Percentiles rank a stretch among this genome's conserved stretches.
Conservation (phyloP, 1,140 invertebrate species). For the Riptortus pedestris region DNA sequence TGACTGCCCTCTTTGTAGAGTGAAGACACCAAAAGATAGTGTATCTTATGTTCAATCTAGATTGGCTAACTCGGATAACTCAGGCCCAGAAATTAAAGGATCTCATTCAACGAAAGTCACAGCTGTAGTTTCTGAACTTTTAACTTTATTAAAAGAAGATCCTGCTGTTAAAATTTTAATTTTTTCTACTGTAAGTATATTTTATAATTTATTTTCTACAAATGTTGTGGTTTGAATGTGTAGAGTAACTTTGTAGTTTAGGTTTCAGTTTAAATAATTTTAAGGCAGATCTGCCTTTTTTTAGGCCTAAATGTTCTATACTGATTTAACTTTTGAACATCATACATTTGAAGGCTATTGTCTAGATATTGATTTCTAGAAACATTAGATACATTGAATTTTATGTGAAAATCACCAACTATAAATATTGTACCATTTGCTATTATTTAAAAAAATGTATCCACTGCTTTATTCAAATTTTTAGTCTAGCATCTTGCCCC, state of each 20-base stretch:
- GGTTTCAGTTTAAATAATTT: too few species aligned
- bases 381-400: too few species aligned
- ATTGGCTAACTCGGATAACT: constrained; percentile 32
- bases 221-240: background rate
- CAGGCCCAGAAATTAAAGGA: constrained; percentile 38
- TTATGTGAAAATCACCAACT: too few species aligned
- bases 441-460: too few species aligned
- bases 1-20: constrained; percentile 57
- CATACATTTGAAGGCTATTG: too few species aligned
- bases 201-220: background rate
- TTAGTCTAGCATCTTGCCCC: too few species aligned
- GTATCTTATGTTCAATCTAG: constrained; percentile 49
- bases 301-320: too few species aligned
- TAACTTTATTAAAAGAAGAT: constrained; percentile 46
- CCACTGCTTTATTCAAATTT: too few species aligned
- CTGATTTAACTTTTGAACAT: too few species aligned
- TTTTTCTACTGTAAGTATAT: constrained; percentile 51
- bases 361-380: too few species aligned
- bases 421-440: too few species aligned
- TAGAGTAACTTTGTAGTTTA: too few species aligned
- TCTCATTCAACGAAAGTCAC: constrained; percentile 63
- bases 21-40: constrained; percentile 41
- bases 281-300: constrained; percentile 11
- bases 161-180: constrained; percentile 55
- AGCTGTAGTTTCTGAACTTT: constrained; percentile 49